Evolutionary conservation across 2,888 invertebrate species (phyloP), one percentile per base, ranked within the genome.

Genomic region (Cyaniris semiargus): DNA sequence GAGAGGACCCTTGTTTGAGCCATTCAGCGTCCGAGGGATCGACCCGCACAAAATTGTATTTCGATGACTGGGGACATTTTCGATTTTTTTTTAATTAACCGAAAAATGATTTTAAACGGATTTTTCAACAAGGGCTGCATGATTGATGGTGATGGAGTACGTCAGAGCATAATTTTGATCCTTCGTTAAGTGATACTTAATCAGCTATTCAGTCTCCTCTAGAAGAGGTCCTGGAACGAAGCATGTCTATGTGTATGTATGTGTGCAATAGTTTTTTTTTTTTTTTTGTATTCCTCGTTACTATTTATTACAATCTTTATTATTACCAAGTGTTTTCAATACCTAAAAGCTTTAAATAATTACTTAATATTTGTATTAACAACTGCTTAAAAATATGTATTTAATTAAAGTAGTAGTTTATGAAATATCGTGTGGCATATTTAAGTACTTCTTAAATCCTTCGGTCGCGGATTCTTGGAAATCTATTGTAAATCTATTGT

Each of bases 1-100:
- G 85, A 81, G 84, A 92, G 92, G 82, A 85, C 86, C 84, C 91
- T 91, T 84, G 79, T 85, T 86, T 85, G 86, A 86, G 87, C 87
- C 88, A 88, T 90, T 90, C 89, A 90, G 86, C 53, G 72, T 72
- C 72, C 74, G 48, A 23, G 74, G 74, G 74, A 23, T 15, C 15
- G 15, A 53, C 74, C 48, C 21, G 53, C 23, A 74, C 74, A 44
- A 15, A 71, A 74, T 74, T 74, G 48, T 74, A 53, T 74, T 74
- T 53, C 74, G 27, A 53, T 53, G 74, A 53, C 23, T 27, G 13
- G 23, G 18, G 27, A 48, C 13, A 72, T 38, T 72, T 74, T 21
- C 2, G 21, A n/a, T 48, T 23, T 72, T 21, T 21, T 71, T 21
- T 21, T 44, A 44, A 53, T 53, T 31, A 74, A 27, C 48, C 27